Base-by-base conservation (phyloP, 2,113 vertebrate genomes). In the Sander vitreus region DNA sequence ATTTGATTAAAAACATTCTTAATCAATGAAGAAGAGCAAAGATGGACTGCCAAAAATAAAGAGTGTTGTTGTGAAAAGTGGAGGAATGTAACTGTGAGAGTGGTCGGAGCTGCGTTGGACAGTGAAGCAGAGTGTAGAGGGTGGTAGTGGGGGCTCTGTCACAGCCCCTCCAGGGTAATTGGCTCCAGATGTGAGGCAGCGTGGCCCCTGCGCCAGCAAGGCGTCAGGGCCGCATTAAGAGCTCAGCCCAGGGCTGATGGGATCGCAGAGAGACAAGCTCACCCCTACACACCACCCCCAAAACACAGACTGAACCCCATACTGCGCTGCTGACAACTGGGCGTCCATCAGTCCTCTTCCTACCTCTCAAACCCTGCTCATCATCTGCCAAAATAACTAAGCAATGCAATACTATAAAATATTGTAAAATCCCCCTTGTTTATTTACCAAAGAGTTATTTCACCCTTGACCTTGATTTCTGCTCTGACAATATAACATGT, bases 181-280 rank as follows among this genome's bases (percentile, higher is more conserved):
- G 87, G 82, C 89, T 94, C 94, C 95, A 95, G 94, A 95, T 95
- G 94, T 92, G 92, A 70, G 88, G 90, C 86, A 91, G 86, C 71
- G n/a, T 90, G 92, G 92, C 88, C 92, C 88, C 90, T 90, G 93
- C 94, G 94, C 94, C 94, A 94, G 92, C 70, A 76, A 95, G 94
- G 94, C 94, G 93, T 95, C 94, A 94, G 91, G 89, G 86, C 89
- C 53, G 92, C 90, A 95, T 95, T 95, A 94, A 95, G 92, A 91
- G 93, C 93, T 95, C 92, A 94, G 89, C 83, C 71, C 71, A 81
- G 88, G 82, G 88, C 79, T 88, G 88, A 93, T 88, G 91, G 90
- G 91, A 89, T 91, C 55, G 73, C 78, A 83, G 71, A 80, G 84
- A 87, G 79, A 89, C 83, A 75, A 90, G 73, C 69, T 75, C 64